Base-by-base conservation (phyloP, 2,113 vertebrate species). In the Perccottus glenii region DNA sequence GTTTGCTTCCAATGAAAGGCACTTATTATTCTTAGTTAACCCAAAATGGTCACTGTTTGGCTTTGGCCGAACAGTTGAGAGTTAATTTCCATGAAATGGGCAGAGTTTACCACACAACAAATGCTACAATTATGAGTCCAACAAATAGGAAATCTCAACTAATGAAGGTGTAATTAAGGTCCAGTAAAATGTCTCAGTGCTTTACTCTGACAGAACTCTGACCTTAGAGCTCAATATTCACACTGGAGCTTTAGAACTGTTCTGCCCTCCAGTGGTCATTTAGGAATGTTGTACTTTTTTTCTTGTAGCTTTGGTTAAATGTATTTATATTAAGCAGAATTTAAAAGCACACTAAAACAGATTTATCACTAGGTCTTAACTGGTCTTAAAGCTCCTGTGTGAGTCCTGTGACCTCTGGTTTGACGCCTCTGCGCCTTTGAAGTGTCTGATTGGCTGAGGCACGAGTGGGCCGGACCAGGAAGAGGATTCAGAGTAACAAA, bases 401-500 rank as follows among this genome's bases (percentile, higher is more conserved):
- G 3, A 16, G 44, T 87, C 86, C 57, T 4, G 69, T 88, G 89
- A 91, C 81, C 70, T 77, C 84, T 72, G 87, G 63, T 27, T 6
- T 36, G 5, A 5, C 8, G 3, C 60, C 83, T 53, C 56, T 0
- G 51, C n/a, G 87, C 90, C 43, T 11, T 69, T 91, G 91, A 92
- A 44, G 90, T 80, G 75, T 45, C 35, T 5, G 32, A 11, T 12
- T 7, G 74, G 82, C 85, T 33, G 89, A 92, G 75, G 90, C 81
- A 14, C 12, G 35, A n/a, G 69, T 57, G 40, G 35, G 51, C 7
- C 2, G 51, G 32, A 59, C 69, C 66, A 70, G 83, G 46, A 78
- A 72, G 90, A 91, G 88, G 89, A 89, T 81, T 83, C 73, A 75
- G 80, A 75, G 77, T 77, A 70, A 81, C 56, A 32, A 10, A 12